Evolutionary conservation across 2,797 vertebrate genomes (phyloP).

Genomic region (Saxicola maurus): DNA sequence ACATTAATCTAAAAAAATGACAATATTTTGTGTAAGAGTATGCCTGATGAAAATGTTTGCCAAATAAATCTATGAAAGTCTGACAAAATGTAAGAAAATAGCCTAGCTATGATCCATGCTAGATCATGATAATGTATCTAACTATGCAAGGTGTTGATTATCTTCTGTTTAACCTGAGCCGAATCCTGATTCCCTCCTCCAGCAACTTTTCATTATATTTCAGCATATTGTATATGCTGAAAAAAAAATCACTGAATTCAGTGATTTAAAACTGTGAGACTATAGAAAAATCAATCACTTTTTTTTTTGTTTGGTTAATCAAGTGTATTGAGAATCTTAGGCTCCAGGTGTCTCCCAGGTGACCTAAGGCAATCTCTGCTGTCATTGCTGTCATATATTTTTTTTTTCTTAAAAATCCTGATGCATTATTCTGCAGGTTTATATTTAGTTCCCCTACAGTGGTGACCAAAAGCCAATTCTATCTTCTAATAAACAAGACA

Average conservation of each 20-base stretch:
- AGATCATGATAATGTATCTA: not conserved
- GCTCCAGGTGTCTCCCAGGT: not conserved
- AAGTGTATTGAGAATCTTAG: not conserved
- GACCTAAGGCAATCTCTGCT: not conserved
- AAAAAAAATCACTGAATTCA: too few relatives aligned
- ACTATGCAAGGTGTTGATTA: not conserved
- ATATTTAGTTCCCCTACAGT: not conserved
- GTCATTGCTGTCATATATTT: not conserved
- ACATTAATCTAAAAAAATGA: not conserved
- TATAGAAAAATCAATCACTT: not conserved
- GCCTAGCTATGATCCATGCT: not conserved
- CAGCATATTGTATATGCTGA: not conserved
- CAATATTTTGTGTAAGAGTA: not conserved
- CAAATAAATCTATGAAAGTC: not conserved
- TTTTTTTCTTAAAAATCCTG: not conserved
- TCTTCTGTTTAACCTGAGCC: not conserved
- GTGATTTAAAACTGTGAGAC: not conserved
- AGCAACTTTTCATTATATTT: not conserved
- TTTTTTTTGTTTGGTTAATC: not conserved
- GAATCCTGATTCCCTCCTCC: not conserved
- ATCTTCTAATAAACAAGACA: not conserved
- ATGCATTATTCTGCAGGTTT: not conserved
- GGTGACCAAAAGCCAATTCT: not conserved
- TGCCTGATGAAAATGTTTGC: not conserved
- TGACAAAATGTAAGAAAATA: not conserved